These are phyloP conservation scores for Premnoplex brunnescens DNA, from an alignment of 2,797 vertebrate genomes.

Conservation along the genomic window DNA sequence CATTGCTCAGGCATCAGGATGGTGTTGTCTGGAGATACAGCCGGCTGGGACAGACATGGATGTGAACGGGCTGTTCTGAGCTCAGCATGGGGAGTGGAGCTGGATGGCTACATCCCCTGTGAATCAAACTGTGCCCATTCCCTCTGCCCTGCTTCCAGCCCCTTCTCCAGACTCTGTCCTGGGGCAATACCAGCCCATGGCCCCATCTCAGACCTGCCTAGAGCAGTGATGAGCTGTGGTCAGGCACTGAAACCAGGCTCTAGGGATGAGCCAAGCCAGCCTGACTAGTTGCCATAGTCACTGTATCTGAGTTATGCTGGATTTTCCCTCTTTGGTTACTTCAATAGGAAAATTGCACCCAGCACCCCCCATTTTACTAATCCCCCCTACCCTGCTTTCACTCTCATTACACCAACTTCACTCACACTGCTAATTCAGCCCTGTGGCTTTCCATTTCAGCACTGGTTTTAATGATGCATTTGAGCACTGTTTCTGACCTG, in stretches of 20 bases:
- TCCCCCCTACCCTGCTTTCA: neutral
- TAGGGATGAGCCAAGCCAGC: neutral
- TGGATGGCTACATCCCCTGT: neutral
- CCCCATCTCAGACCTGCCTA: neutral
- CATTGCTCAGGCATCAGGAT: neutral
- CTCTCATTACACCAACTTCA: neutral
- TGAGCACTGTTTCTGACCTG: rapidly evolving
- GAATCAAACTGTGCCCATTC: neutral
- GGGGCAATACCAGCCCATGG: rapidly evolving
- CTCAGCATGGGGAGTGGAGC: neutral
- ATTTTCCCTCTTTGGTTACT: neutral
- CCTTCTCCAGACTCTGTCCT: neutral
- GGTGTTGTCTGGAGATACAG: neutral
- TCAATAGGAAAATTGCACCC: neutral
- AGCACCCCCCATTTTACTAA: neutral
- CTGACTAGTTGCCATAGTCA: neutral
- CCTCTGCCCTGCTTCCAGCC: neutral
- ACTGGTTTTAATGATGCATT: neutral
- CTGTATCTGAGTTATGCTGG: neutral
- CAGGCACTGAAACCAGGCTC: neutral
- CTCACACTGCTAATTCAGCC: neutral
- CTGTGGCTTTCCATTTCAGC: neutral
- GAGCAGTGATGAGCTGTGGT: neutral
- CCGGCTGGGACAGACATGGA: neutral
- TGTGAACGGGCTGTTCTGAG: neutral